phyloP scores from a whole-genome alignment of 2,888 invertebrate species.

The Parascotia fuliginaria region DNA sequence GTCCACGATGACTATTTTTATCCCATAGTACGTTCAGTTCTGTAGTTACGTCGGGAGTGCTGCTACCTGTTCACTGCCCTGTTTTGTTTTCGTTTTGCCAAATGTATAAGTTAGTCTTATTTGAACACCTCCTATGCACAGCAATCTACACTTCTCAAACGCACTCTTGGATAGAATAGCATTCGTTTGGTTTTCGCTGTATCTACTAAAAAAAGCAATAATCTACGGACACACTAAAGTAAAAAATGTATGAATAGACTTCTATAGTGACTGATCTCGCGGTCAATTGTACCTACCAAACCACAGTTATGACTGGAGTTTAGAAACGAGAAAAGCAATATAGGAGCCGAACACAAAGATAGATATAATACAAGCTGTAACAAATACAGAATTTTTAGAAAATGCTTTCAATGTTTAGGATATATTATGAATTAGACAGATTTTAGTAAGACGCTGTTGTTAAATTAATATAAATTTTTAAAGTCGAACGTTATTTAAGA shows the following conservation, averaged over 20 bases:
- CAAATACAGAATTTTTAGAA: conserved; percentile 29
- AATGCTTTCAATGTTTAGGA: conserved; percentile 45
- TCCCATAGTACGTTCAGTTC: conserved; percentile 18
- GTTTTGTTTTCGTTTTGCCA: conserved; percentile 47
- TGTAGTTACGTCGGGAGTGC: conserved; percentile 30
- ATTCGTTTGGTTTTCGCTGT: conserved; percentile 28
- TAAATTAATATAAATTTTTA: conserved; percentile 16
- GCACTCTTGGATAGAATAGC: conserved; percentile 45
- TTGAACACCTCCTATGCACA: conserved; percentile 49
- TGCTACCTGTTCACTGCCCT: conserved; percentile 32
- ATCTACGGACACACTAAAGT: conserved; percentile 10
- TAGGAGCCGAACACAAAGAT: conserved; percentile 21
- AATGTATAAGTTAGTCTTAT: conserved; percentile 39
- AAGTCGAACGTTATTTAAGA: conserved; percentile 27
- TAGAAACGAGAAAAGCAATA: conserved; percentile 15
- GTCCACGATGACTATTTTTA: conserved; percentile 32
- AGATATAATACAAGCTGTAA: conserved; percentile 22
- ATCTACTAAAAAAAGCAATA: conserved; percentile 16
- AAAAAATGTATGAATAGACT: conserved; percentile 18
- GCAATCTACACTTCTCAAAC: conserved; percentile 48
- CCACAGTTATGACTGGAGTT: conserved; percentile 20
- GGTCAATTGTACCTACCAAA: conserved; percentile 11
- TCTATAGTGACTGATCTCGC: conserved; percentile 15
- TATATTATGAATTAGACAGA: conserved; percentile 25
- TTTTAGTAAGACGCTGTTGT: conserved; percentile 22